A percentile compares a stretch with the other conserved stretches of the same genome.
Evolutionary conservation across 2,797 vertebrate genomes (phyloP).

Genomic region (Falco concolor): DNA sequence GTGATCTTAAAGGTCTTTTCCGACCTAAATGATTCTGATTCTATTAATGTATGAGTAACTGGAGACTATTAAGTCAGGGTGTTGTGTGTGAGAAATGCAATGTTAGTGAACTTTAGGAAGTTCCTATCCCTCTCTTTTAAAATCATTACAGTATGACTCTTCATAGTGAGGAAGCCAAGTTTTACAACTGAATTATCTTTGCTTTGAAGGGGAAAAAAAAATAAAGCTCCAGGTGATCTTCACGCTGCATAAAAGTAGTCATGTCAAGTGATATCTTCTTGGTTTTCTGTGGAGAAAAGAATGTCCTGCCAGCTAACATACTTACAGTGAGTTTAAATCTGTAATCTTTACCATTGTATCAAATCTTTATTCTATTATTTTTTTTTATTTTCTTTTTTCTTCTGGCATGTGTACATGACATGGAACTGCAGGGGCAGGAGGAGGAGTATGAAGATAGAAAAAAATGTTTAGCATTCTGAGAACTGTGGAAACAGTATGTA

Average conservation of each 20-base stretch:
- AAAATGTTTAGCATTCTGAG: not conserved
- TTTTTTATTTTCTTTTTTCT: not conserved
- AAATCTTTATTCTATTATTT: not conserved
- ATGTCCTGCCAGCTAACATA: not conserved
- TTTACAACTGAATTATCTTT: not conserved
- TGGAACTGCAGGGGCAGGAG: not conserved
- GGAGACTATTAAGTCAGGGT: too few relatives aligned
- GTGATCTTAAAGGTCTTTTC: too few relatives aligned
- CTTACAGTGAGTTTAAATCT: not conserved
- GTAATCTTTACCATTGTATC: not conserved
- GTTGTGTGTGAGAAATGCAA: not conserved
- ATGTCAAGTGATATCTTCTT: not conserved
- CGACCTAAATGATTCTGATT: too few relatives aligned
- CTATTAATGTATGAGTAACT: not conserved
- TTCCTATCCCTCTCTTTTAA: not conserved
- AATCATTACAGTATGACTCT: not conserved
- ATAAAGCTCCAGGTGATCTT: not conserved
- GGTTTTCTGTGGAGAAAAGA: not conserved
- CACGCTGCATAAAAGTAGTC: not conserved
- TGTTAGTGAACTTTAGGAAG: too few relatives aligned
- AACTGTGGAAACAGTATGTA: not conserved
- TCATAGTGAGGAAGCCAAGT: not conserved
- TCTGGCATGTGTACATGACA: not conserved
- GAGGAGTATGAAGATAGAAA: not conserved
- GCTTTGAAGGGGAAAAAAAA: not conserved